phyloP scores from a whole-genome alignment of 2,797 vertebrate species.

The Melanotaenia maccullochi region DNA sequence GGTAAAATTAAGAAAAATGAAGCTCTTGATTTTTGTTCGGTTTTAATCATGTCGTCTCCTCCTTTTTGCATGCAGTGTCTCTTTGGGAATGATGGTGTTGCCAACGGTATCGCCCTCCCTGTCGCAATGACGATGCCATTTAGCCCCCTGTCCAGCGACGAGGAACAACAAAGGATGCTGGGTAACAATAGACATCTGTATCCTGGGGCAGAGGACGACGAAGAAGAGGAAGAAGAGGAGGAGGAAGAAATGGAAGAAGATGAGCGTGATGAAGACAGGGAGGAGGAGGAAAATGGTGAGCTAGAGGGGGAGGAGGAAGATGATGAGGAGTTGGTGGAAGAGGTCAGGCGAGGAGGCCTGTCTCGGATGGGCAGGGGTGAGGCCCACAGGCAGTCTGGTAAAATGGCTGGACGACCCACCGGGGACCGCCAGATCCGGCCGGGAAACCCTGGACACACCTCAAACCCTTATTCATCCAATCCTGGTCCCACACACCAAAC shows the following conservation, averaged over 20 bases:
- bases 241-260: slow-evolving; percentile 88
- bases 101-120: slow-evolving; percentile 73
- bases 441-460: slow-evolving; percentile 79
- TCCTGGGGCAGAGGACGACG: slow-evolving; percentile 89
- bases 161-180: slow-evolving; percentile 90
- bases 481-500: slow-evolving; percentile 77
- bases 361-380: slow-evolving; percentile 70
- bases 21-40: slow-evolving; percentile 8
- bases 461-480: slow-evolving; percentile 84
- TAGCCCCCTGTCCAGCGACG: slow-evolving; percentile 93
- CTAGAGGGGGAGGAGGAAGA: slow-evolving; percentile 79
- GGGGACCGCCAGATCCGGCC: slow-evolving; percentile 73
- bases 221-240: slow-evolving; percentile 89
- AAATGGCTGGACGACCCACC: slow-evolving; percentile 60
- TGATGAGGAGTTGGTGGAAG: slow-evolving; percentile 72
- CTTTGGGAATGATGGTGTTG: slow-evolving; percentile 86
- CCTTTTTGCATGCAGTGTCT: slow-evolving; percentile 57
- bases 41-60: slow-evolving; percentile 29
- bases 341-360: slow-evolving; percentile 70
- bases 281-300: slow-evolving; percentile 80
- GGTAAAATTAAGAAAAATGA: not conserved
- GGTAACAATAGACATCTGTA: slow-evolving; percentile 89
- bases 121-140: slow-evolving; percentile 92
- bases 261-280: slow-evolving; percentile 76
- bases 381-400: slow-evolving; percentile 76